These are phyloP conservation scores for Tragelaphus scriptus DNA, from an alignment of 2,113 vertebrate genomes.

Conservation along the genomic window DNA sequence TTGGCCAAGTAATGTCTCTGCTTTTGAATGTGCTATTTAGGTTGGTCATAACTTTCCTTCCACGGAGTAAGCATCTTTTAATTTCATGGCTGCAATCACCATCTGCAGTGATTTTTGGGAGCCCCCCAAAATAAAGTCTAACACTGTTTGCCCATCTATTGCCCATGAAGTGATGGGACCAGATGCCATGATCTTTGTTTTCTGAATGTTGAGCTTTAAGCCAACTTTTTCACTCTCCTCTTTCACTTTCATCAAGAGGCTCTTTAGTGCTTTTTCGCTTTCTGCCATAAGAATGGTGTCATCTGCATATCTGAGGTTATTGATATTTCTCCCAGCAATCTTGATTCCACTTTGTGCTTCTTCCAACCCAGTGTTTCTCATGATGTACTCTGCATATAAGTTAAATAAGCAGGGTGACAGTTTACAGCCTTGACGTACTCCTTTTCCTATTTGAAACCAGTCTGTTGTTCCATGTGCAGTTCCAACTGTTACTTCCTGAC, in stretches of 20 bases:
- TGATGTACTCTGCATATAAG: neutral
- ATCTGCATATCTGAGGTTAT: neutral
- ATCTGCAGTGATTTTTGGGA: neutral
- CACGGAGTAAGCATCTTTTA: neutral
- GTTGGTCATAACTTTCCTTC: neutral
- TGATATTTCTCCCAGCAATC: neutral
- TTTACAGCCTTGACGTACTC: neutral
- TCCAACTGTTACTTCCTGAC: neutral
- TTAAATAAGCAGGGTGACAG: neutral
- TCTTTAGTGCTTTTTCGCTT: accelerated
- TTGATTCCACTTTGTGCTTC: neutral
- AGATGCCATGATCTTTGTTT: neutral
- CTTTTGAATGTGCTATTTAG: neutral
- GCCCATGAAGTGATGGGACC: neutral
- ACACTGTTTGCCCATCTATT: neutral
- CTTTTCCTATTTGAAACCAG: neutral
- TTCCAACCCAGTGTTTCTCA: neutral
- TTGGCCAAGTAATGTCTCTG: neutral
- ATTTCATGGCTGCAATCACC: neutral
- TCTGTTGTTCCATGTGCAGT: neutral
- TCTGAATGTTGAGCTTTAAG: neutral
- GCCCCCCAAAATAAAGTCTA: neutral
- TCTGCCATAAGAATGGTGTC: neutral
- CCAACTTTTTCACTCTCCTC: neutral
- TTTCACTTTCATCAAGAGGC: neutral